Evolutionary conservation across 1,140 invertebrate genomes (phyloP), one percentile per base, ranked within the genome.

Genomic region (Calephelis nemesis): DNA sequence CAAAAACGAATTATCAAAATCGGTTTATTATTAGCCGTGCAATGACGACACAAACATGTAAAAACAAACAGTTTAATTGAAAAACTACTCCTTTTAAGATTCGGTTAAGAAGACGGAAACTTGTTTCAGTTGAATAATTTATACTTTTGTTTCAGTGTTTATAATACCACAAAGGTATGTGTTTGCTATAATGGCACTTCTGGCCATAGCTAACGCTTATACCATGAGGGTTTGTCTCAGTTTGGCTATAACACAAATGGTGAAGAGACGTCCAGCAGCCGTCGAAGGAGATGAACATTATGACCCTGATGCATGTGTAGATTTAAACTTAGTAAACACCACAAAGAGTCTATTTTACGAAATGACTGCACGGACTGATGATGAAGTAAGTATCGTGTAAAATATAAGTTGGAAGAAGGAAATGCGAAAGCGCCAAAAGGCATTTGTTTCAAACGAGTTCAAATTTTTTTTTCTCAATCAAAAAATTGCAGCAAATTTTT

Each of bases 171-270:
- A 91, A 66, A 76, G 89, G 69, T 91, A 90, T 83, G 85, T 94
- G 0, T 81, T 95, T 68, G 93, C 94, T 5, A 74, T 95, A 8
- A 92, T 95, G 91, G 94, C 94, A 2, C 93, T 95, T 71, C 81
- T 94, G 66, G 94, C 94, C 0, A 92, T 95, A 50, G 93, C 93
- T 15, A 95, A 94, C 70, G 93, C 95, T 0, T 96, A 96, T 82
- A 93, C 95, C 5, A 94, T 96, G 93, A 85, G 95, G 60, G 94
- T 95, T 0, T 95, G 95, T 74, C 87, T 96, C 5, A 95, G 94
- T 78, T 91, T 96, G 19, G 95, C 95, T 11, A 95, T 96, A 75
- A 95, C 96, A 13, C 95, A 95, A 74, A 96, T 96, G 95, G 95
- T 91, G 1, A 78, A 74, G 71, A 85, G 74, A 60, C 54, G 54